These are phyloP conservation scores for Phenganax stokvisi DNA, from an alignment of 92 coral and sea anemone genomes.

Conservation along the genomic window DNA sequence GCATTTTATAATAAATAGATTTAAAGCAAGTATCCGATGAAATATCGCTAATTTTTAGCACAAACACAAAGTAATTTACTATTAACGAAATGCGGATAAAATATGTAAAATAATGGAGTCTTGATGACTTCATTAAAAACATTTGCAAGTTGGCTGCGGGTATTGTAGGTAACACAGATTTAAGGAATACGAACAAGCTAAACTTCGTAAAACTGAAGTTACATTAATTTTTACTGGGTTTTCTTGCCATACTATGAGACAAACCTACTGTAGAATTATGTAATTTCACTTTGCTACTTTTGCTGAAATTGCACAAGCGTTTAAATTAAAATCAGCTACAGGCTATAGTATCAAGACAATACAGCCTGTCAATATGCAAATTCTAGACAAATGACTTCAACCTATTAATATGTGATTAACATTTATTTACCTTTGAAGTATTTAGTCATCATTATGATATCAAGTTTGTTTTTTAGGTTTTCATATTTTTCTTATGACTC, in stretches of 20 bases:
- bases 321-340: neutral
- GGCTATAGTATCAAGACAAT: neutral
- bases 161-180: neutral
- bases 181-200: neutral
- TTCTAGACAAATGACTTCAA: neutral
- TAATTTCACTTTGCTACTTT: neutral
- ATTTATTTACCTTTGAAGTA: conserved; percentile 10
- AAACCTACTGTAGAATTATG: neutral
- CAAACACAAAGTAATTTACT: neutral
- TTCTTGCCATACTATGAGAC: neutral
- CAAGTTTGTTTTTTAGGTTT: neutral
- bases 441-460: conserved; percentile 8
- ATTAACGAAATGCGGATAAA: neutral
- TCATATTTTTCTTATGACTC: conserved; percentile 16
- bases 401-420: neutral
- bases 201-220: neutral
- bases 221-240: neutral
- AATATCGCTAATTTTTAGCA: neutral
- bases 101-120: neutral
- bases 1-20: neutral
- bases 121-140: neutral
- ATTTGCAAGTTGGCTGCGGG: neutral
- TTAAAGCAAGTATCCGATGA: neutral
- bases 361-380: conserved; percentile 1
- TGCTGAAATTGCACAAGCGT: neutral